These are phyloP conservation scores for Plestiodon gilberti DNA, from an alignment of 2,113 vertebrate species.

Conservation along the genomic window DNA sequence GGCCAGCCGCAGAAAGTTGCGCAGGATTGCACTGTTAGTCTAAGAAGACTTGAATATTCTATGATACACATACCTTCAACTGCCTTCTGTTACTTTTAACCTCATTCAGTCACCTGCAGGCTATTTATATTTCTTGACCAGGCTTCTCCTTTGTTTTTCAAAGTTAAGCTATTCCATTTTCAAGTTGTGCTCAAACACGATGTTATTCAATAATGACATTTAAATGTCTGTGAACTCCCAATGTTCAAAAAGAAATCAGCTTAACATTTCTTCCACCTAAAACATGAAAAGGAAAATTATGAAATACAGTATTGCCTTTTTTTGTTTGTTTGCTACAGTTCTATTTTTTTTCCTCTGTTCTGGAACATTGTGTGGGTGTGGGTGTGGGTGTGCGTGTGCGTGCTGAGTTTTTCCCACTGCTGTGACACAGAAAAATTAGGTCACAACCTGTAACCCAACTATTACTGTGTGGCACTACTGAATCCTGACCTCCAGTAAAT, in stretches of 20 bases:
- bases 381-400: too few relatives aligned
- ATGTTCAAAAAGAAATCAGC: neutral
- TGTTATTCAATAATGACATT: neutral
- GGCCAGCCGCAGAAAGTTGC: too few relatives aligned
- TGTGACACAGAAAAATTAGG: neutral
- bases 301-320: neutral
- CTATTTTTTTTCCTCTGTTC: neutral
- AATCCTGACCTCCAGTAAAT: neutral
- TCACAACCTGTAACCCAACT: neutral
- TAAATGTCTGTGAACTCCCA: neutral
- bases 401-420: too few relatives aligned
- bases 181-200: neutral
- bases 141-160: slow-evolving; percentile 1
- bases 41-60: neutral
- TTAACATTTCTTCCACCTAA: neutral
- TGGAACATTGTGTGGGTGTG: too few relatives aligned
- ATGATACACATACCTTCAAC: neutral
- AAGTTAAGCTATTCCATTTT: neutral
- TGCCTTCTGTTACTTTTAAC: slow-evolving; percentile 5
- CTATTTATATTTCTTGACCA: slow-evolving; percentile 17
- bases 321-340: neutral
- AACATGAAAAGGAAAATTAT: neutral
- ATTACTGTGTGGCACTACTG: neutral
- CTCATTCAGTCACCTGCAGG: slow-evolving; percentile 14
- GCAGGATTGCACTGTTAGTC: too few relatives aligned